Evolutionary conservation across 2,888 invertebrate genomes (phyloP).

Genomic region (Troides aeacus): DNA sequence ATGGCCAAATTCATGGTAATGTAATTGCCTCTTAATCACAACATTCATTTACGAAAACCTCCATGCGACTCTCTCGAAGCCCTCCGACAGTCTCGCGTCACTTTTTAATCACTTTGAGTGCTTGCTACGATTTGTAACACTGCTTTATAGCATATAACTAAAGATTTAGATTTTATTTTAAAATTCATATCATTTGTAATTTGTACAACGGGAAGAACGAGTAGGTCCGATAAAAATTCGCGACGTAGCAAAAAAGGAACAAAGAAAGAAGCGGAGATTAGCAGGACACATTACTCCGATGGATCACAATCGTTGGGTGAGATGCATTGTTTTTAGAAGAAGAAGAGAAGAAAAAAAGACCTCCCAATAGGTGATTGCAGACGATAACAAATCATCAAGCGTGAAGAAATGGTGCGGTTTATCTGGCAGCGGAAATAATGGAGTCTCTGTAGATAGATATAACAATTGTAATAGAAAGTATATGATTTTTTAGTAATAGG

Average conservation of each 20-base stretch:
- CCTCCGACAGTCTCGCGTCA: slow-evolving; percentile 46
- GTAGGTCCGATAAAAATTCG: too few species aligned
- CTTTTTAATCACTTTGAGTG: slow-evolving; percentile 76
- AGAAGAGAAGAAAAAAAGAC: too few species aligned
- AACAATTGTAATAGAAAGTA: too few species aligned
- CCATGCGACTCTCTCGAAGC: slow-evolving; percentile 34
- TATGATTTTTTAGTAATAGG: too few species aligned
- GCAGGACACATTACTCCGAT: neutral
- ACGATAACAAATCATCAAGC: too few species aligned
- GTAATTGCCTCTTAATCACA: slow-evolving; percentile 22
- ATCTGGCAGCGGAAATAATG: too few species aligned
- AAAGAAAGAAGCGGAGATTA: neutral
- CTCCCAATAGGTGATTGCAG: too few species aligned
- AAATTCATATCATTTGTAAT: slow-evolving; percentile 39
- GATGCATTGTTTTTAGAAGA: too few species aligned
- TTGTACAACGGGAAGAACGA: too few species aligned
- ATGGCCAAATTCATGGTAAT: slow-evolving; percentile 2
- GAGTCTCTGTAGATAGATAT: too few species aligned
- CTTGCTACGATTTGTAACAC: slow-evolving; percentile 65
- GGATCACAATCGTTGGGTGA: too few species aligned
- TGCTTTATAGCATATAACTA: slow-evolving; percentile 63
- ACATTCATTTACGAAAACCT: slow-evolving; percentile 16
- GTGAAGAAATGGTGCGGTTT: too few species aligned
- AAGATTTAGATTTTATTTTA: slow-evolving; percentile 50
- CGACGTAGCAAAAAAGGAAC: slow-evolving; percentile 1